phyloP scores from a whole-genome alignment of 2,797 vertebrate genomes.

The Sebastes iracundus region DNA sequence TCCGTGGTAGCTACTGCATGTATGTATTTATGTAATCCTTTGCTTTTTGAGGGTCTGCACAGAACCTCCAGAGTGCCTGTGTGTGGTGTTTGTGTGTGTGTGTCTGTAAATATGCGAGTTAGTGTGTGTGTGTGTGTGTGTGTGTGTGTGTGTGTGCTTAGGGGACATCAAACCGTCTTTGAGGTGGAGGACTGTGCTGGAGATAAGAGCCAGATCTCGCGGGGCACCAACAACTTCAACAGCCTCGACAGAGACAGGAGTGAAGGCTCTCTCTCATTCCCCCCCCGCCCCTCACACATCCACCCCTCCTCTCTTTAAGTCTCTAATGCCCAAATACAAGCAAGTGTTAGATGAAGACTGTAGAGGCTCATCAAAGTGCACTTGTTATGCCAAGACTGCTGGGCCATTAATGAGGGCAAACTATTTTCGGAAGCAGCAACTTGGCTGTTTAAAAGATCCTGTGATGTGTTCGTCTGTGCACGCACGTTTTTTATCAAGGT shows the following conservation, averaged over 20 bases:
- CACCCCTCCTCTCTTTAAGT: slow-evolving; percentile 6
- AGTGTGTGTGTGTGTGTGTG: background rate
- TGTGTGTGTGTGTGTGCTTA: background rate
- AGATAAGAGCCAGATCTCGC: slow-evolving; percentile 68
- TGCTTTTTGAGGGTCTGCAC: background rate
- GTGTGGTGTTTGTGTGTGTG: background rate
- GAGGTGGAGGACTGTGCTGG: slow-evolving; percentile 64
- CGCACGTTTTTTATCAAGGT: slow-evolving; percentile 38
- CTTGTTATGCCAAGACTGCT: slow-evolving; percentile 73
- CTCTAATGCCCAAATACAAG: slow-evolving; percentile 62
- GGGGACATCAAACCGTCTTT: slow-evolving; percentile 63
- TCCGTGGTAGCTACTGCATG: too few species aligned
- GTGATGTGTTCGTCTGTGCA: slow-evolving; percentile 13
- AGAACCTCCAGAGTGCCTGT: background rate
- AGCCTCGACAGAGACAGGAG: slow-evolving; percentile 45
- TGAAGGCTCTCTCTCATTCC: slow-evolving; percentile 35
- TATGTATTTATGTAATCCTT: slow-evolving; percentile 15
- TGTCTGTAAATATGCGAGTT: background rate
- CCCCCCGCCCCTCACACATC: background rate
- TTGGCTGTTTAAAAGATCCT: slow-evolving; percentile 59
- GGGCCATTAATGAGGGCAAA: slow-evolving; percentile 77
- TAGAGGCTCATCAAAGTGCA: slow-evolving; percentile 72
- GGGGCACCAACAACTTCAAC: slow-evolving; percentile 49
- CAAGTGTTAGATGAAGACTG: slow-evolving; percentile 62
- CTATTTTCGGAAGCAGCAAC: slow-evolving; percentile 73